phyloP scores from a whole-genome alignment of 2,113 vertebrate genomes.

The Arizona elegans region DNA sequence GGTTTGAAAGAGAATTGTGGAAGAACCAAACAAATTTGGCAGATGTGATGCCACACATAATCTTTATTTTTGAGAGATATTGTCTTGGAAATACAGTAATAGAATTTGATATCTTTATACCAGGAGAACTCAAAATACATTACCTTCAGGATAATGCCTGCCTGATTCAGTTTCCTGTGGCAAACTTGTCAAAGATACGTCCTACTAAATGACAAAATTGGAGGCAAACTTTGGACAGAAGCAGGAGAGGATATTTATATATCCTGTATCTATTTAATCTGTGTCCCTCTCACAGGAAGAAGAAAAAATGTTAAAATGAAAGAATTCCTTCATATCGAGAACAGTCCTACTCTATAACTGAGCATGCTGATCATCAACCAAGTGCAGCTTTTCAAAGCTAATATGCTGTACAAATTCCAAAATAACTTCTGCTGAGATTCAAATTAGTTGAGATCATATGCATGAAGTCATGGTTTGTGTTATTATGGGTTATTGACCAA shows the following conservation, averaged over 20 bases:
- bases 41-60: background rate
- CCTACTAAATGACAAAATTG: background rate
- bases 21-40: background rate
- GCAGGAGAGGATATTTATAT: too few species aligned
- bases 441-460: background rate
- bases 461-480: background rate
- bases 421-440: background rate
- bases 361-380: background rate
- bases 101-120: background rate
- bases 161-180: background rate
- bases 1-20: background rate
- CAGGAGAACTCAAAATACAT: background rate
- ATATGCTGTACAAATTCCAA: background rate
- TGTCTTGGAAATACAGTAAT: background rate
- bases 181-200: background rate
- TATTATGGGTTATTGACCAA: background rate
- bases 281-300: background rate
- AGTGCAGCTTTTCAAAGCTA: background rate
- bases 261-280: background rate
- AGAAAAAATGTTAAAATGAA: background rate
- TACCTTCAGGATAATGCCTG: background rate
- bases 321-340: background rate
- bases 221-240: background rate
- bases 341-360: background rate
- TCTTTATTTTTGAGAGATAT: background rate